Conservation (phyloP, 2,113 vertebrate species). For the Forbesichthys agassizii region DNA sequence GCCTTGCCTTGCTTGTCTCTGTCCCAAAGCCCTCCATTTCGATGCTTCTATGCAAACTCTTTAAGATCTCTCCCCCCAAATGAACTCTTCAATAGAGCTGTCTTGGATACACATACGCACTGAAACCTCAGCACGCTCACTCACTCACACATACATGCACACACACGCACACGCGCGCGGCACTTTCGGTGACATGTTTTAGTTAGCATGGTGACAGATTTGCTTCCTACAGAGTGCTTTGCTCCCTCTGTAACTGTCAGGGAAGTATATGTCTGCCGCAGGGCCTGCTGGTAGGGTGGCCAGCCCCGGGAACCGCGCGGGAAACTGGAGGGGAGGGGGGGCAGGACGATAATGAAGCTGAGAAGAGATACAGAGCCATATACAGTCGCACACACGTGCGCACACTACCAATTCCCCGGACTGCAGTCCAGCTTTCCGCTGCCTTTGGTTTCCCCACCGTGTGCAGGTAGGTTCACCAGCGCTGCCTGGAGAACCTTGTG, state of each 20-base stretch:
- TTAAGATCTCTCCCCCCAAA: slow-evolving; percentile 40
- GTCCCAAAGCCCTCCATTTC: slow-evolving; percentile 8
- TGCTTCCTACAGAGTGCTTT: slow-evolving; percentile 61
- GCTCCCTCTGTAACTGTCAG: slow-evolving; percentile 65
- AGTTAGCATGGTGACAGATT: slow-evolving; percentile 68
- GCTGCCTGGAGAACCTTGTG: slow-evolving; percentile 51
- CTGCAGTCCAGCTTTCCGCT: slow-evolving; percentile 32
- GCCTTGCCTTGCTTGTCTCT: slow-evolving; percentile 39
- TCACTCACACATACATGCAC: background rate
- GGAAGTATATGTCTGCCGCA: slow-evolving; percentile 53
- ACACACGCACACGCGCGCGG: slow-evolving; percentile 19
- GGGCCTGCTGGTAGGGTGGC: slow-evolving; percentile 48
- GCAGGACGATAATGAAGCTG: slow-evolving; percentile 57
- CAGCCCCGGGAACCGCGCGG: slow-evolving; percentile 41
- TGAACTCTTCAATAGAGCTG: slow-evolving; percentile 34
- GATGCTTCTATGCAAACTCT: slow-evolving; percentile 36
- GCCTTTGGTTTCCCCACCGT: slow-evolving; percentile 42
- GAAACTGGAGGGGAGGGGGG: slow-evolving; percentile 31
- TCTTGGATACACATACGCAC: slow-evolving; percentile 44
- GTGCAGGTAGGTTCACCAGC: slow-evolving; percentile 43
- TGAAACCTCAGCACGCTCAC: slow-evolving; percentile 13
- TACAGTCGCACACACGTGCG: background rate
- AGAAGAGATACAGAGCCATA: slow-evolving; percentile 40
- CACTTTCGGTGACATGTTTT: slow-evolving; percentile 66
- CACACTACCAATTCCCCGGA: slow-evolving; percentile 32